A percentile compares a stretch with the other conserved stretches of the same genome.
phyloP scores from a whole-genome alignment of 2,888 invertebrate genomes.

The Molorchus minor region DNA sequence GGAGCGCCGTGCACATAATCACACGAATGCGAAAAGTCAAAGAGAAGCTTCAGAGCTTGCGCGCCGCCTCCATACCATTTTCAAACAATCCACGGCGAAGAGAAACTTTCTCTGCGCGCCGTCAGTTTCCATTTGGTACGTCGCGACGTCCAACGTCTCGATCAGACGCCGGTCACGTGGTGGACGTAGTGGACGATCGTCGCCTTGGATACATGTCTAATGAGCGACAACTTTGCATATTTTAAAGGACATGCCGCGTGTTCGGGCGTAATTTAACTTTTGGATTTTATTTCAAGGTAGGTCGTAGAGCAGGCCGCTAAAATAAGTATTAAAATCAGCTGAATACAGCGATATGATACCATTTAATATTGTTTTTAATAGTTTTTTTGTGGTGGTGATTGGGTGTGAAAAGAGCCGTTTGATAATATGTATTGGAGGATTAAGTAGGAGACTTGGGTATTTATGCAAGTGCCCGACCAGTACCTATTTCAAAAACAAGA shows the following conservation, averaged over 20 bases:
- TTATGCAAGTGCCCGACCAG: too few relatives aligned
- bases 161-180: conserved; percentile 21
- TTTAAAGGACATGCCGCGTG: conserved; percentile 4
- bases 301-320: too few relatives aligned
- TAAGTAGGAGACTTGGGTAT: too few relatives aligned
- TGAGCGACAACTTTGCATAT: conserved; percentile 7
- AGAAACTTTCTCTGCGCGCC: conserved; percentile 29
- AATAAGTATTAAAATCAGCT: too few relatives aligned
- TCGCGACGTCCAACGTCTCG: conserved; percentile 32
- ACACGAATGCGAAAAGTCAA: conserved; percentile 8
- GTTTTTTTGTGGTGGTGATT: too few relatives aligned
- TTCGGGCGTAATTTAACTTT: not conserved
- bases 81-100: conserved; percentile 27
- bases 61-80: conserved; percentile 11
- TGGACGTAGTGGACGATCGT: conserved; percentile 20
- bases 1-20: too few relatives aligned
- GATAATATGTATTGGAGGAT: too few relatives aligned
- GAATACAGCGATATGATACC: too few relatives aligned
- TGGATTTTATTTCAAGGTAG: conserved; percentile 17
- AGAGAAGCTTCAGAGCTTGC: conserved; percentile 15
- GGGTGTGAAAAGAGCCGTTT: too few relatives aligned
- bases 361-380: too few relatives aligned
- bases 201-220: conserved; percentile 8
- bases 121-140: conserved; percentile 28
- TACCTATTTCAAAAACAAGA: too few relatives aligned